Conservation (phyloP, 2,888 invertebrate genomes). For the Phyllotreta cruciferae region DNA sequence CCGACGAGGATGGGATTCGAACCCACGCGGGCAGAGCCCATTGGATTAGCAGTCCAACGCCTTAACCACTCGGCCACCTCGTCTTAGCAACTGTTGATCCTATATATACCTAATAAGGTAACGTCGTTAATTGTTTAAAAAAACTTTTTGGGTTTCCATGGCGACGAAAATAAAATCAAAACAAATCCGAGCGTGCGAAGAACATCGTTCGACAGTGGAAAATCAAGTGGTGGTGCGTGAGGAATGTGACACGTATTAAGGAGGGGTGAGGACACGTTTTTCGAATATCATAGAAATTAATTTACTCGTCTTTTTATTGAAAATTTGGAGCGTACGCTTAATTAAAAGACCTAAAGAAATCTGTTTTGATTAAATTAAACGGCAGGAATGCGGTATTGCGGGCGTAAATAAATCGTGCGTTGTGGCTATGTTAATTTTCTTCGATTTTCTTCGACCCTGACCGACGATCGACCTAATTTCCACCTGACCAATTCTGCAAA, state of each 20-base stretch:
- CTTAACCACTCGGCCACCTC: conserved; percentile 72
- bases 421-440: conserved; percentile 26
- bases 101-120: too few species aligned
- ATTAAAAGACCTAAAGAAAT: too few species aligned
- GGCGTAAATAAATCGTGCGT: conserved; percentile 29
- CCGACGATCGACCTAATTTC: conserved; percentile 33
- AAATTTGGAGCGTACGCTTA: too few species aligned
- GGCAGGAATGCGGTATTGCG: conserved; percentile 4
- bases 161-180: conserved; percentile 39
- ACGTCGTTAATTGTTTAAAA: too few species aligned
- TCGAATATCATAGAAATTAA: conserved; percentile 9
- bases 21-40: conserved; percentile 71
- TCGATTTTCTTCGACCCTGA: conserved; percentile 30
- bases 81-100: conserved; percentile 50
- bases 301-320: too few species aligned
- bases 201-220: conserved; percentile 34
- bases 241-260: conserved; percentile 31
- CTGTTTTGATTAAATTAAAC: too few species aligned
- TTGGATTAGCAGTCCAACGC: conserved; percentile 72
- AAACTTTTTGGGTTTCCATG: conserved; percentile 31
- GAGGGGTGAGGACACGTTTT: conserved; percentile 20
- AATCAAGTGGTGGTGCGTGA: conserved; percentile 40
- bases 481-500: conserved; percentile 24
- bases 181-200: conserved; percentile 34
- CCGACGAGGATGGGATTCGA: conserved; percentile 68